Conservation (phyloP, 1,140 invertebrate genomes). For the Berghia stephanieae region DNA sequence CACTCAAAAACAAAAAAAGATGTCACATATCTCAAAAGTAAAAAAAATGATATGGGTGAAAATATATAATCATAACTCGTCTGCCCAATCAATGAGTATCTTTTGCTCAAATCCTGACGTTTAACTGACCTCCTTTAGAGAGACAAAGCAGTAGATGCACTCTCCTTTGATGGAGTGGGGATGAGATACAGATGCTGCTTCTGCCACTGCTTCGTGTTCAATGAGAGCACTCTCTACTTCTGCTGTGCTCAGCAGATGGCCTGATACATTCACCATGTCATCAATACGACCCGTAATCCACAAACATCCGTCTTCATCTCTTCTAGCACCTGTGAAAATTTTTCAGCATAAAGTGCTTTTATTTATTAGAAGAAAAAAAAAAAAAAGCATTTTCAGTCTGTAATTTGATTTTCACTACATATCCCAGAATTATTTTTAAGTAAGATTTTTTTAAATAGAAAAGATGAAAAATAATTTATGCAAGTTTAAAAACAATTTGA, state of each 20-base stretch:
- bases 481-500: too few relatives aligned
- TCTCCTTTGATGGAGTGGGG: conserved; percentile 95
- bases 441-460: too few relatives aligned
- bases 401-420: too few relatives aligned
- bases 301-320: conserved; percentile 93
- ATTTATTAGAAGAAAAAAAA: conserved; percentile 8
- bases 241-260: conserved; percentile 95
- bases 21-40: too few relatives aligned
- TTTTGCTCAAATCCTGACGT: background rate
- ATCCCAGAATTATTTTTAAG: too few relatives aligned
- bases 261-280: conserved; percentile 98
- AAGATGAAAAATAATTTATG: too few relatives aligned
- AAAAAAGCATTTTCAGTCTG: background rate
- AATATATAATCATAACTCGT: too few relatives aligned
- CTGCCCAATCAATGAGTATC: too few relatives aligned
- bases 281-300: conserved; percentile 98
- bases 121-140: conserved; percentile 77
- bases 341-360: background rate
- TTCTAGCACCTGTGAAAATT: conserved; percentile 74
- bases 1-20: too few relatives aligned
- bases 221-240: conserved; percentile 90
- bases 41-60: too few relatives aligned
- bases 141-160: conserved; percentile 96
- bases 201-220: conserved; percentile 76
- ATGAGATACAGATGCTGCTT: conserved; percentile 94